Base-by-base conservation (phyloP, 2,888 invertebrate species). In the Mechanitis messenoides region DNA sequence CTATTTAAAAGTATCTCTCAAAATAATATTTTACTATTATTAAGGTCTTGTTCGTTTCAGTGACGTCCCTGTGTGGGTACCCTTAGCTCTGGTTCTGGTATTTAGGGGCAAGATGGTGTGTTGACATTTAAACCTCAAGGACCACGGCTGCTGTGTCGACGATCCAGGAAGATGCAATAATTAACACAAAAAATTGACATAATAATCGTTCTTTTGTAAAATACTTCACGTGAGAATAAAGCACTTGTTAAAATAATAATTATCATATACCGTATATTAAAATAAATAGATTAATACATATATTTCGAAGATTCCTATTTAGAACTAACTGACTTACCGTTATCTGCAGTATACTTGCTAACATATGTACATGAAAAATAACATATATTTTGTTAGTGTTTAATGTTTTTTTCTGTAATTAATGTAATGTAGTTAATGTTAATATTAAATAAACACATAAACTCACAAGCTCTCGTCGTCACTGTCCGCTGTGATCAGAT, bases 81-180 rank as follows among this genome's bases (percentile, higher is more conserved):
- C 58, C 66, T 59, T 61, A 54, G 31, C n/a, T 5, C n/a, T 45
- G 55, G 11, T 53, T 33, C 59, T 61, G 59, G 55, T 53, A 58
- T 64, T 62, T 47, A 54, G 56, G 67, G 62, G 62, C 68, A 66
- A 53, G 61, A 59, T 63, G 64, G 68, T 64, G 60, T 69, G 61
- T 65, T 69, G 68, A 60, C 68, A 69, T 69, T 69, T 69, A 64
- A 64, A 61, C 55, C 59, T 56, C 62, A 64, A 69, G 67, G 68
- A 56, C 61, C 59, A 57, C 45, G 6, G 35, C 31, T 53, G 61
- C 46, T 62, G 65, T n/a, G 59, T 35, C 63, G 38, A 55, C 63
- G 65, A 62, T 66, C 65, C 67, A 67, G 64, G 68, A 67, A 68
- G 67, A 63, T 64, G 57, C 47, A 46, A 56, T 55, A 61, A 64